Conservation (phyloP, 1,140 invertebrate genomes). For the Triops cancriformis region DNA sequence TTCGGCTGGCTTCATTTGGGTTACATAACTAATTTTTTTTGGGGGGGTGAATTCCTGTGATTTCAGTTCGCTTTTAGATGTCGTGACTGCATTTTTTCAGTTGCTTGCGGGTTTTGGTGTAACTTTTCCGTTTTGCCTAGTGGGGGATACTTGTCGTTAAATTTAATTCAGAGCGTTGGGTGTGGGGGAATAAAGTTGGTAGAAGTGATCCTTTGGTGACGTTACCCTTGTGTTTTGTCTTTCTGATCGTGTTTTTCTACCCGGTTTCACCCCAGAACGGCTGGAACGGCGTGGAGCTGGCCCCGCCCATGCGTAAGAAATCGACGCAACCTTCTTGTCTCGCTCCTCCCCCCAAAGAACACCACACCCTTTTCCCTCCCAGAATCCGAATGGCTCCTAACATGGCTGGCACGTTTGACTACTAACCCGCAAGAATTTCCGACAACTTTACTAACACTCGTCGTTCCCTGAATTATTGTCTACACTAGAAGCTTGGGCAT, state of each 20-base stretch:
- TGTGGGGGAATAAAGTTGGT: neutral
- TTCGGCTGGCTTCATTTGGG: no score
- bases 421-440: neutral
- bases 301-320: conserved; percentile 3
- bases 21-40: no score
- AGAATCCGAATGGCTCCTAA: neutral
- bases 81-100: neutral
- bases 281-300: conserved; percentile 7
- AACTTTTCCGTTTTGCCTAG: neutral
- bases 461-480: neutral
- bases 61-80: neutral
- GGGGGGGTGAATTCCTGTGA: no score
- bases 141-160: no score
- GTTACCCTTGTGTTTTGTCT: conserved; percentile 3
- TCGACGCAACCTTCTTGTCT: neutral
- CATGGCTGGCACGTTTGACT: conserved; percentile 15
- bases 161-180: neutral
- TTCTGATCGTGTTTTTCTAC: neutral
- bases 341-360: neutral
- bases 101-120: neutral
- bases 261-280: neutral
- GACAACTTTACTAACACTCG: neutral
- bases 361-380: neutral
- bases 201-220: neutral
- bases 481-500: neutral